Evolutionary conservation across 53 echinoderm and acorn worm genomes (phyloP).

Genomic region (Paracentrotus lividus): DNA sequence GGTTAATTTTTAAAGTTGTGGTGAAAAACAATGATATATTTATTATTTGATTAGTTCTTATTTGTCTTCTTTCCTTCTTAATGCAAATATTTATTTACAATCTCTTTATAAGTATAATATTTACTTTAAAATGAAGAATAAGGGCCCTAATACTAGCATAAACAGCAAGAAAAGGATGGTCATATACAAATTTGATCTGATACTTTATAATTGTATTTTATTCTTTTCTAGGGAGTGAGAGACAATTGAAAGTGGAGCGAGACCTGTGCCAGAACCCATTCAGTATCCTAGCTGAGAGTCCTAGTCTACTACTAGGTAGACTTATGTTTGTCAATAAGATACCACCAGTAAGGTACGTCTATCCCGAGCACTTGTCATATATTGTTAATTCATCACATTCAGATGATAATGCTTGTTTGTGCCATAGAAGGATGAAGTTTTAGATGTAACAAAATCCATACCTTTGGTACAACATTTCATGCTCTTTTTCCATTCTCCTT

Average conservation of each 20-base stretch:
- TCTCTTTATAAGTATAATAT: not conserved
- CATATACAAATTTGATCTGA: not conserved
- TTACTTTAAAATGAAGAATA: not conserved
- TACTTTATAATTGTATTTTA: not conserved
- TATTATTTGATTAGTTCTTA: not conserved
- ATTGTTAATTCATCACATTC: not conserved
- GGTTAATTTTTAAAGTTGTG: too few relatives aligned
- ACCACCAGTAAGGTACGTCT: constrained; percentile 86
- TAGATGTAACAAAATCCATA: not conserved
- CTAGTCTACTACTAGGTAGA: constrained; percentile 85
- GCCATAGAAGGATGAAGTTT: not conserved
- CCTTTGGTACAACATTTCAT: too few relatives aligned
- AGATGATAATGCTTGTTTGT: not conserved
- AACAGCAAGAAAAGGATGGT: not conserved
- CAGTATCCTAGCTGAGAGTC: constrained; percentile 87
- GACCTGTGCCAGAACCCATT: constrained; percentile 88
- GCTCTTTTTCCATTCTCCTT: too few relatives aligned
- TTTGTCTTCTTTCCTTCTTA: not conserved
- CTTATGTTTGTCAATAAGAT: constrained; percentile 97
- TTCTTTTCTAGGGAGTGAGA: constrained; percentile 76
- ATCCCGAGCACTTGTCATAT: not conserved
- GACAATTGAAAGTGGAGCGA: constrained; percentile 77
- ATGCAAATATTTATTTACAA: not conserved
- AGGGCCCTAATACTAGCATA: too few relatives aligned
- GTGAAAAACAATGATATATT: not conserved